Evolutionary conservation across 2,113 vertebrate species (phyloP).

Genomic region (Mustela lutreola): DNA sequence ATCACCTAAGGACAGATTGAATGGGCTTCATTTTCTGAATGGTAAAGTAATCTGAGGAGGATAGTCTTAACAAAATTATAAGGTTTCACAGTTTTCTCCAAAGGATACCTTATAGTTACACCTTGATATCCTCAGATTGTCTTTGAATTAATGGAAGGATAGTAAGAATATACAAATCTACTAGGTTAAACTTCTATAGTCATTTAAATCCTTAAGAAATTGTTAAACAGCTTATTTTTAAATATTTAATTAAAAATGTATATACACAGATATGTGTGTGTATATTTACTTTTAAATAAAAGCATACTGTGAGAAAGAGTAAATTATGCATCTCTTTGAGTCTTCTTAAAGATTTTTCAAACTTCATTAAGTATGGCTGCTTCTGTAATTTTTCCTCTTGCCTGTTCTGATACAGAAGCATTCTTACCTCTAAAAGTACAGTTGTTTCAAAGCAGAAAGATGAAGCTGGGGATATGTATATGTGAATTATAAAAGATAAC

Average conservation of each 20-base stretch:
- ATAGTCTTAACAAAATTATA: neutral
- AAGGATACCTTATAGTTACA: neutral
- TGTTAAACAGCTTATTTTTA: neutral
- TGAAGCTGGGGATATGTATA: neutral
- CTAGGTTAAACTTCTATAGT: neutral
- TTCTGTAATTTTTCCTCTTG: neutral
- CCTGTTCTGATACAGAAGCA: fast-evolving
- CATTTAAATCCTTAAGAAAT: neutral
- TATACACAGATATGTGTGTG: neutral
- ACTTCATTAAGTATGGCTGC: neutral
- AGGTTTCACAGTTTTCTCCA: neutral
- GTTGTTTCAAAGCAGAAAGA: neutral
- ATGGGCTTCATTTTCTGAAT: neutral
- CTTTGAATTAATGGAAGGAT: neutral
- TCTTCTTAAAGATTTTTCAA: neutral
- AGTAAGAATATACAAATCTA: neutral
- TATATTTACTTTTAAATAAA: neutral
- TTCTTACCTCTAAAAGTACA: neutral
- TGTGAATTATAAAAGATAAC: neutral
- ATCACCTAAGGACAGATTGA: neutral
- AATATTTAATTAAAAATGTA: neutral
- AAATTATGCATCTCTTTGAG: neutral
- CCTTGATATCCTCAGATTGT: neutral
- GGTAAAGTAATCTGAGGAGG: neutral
- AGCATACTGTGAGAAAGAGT: neutral